Percentiles rank a stretch among this genome's conserved stretches.
phyloP scores from a whole-genome alignment of 2,888 invertebrate genomes.

The Aphodius sticticus region DNA sequence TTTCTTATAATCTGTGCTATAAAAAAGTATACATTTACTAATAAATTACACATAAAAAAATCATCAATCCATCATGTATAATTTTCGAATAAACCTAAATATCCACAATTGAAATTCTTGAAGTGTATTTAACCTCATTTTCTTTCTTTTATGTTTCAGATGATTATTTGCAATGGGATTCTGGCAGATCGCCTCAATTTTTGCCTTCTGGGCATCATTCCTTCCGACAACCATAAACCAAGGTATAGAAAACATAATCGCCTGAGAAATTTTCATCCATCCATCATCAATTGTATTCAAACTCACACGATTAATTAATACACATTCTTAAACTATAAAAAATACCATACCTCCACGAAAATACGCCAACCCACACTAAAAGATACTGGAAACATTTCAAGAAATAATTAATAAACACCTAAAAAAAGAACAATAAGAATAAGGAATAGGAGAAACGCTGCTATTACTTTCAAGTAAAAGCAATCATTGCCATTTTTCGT shows the following conservation, averaged over 20 bases:
- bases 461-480: not conserved
- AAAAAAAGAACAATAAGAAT: not conserved
- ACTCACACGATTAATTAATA: slow-evolving; percentile 11
- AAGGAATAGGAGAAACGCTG: not conserved
- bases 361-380: not conserved
- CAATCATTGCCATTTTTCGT: not conserved
- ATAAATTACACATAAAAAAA: not conserved
- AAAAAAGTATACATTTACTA: not conserved
- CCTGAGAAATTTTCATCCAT: not conserved
- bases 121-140: slow-evolving; percentile 5
- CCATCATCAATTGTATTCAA: not conserved
- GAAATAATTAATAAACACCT: not conserved
- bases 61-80: not conserved
- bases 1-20: no score
- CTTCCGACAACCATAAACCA: slow-evolving; percentile 38
- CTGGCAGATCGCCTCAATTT: slow-evolving; percentile 45
- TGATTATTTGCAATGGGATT: slow-evolving; percentile 51
- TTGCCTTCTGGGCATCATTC: slow-evolving; percentile 45
- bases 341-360: not conserved
- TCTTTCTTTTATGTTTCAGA: slow-evolving; percentile 47
- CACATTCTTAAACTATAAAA: slow-evolving; percentile 16
- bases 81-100: not conserved
- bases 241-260: slow-evolving; percentile 38
- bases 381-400: not conserved
- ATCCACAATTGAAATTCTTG: not conserved